Evolutionary conservation across 2,797 vertebrate genomes (phyloP), one percentile per base, ranked within the genome.

Genomic region (Betta splendens): DNA sequence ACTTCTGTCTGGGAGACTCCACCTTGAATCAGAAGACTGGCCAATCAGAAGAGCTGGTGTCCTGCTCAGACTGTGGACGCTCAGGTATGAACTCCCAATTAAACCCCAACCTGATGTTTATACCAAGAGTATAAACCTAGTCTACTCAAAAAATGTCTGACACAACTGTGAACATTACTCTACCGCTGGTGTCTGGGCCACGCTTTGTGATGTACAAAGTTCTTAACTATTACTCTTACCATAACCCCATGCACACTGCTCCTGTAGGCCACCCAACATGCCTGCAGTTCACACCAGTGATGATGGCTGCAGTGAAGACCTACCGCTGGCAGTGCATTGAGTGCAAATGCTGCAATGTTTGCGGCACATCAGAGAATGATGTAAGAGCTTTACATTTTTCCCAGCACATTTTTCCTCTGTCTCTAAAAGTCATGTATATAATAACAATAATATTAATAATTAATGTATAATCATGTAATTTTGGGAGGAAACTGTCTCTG

Each of bases 261-360:
- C 11, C 6, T 12, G 0, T 73, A 96, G 96, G 97, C 5, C 97
- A 97, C 68, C 97, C 97, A 0, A 96, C 97, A 10, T 98, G 96
- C 84, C 92, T 98, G 80, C 97, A 98, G 92, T 98, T 98, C 91
- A 98, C 97, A 0, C 93, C 95, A 0, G 95, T 96, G 82, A 98
- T 98, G 97, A 98, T 98, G 95, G 95, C 96, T 0, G 97, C 97
- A 0, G 97, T 98, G 69, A 98, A 97, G 92, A 98, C 95, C 0
- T 98, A 98, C 68, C 96, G 95, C 84, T 98, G 97, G 97, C 97
- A 98, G 75, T 98, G 97, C 87, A 98, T 98, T 7, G 97, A 98
- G 89, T 98, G 97, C 93, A 98, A 98, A 70, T 98, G 95, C 87
- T 98, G 97, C 87, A 98, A 98, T 39, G 93, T 98, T 71, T 98